phyloP scores from a whole-genome alignment of 2,888 invertebrate species.

The Mimachlamys varia region DNA sequence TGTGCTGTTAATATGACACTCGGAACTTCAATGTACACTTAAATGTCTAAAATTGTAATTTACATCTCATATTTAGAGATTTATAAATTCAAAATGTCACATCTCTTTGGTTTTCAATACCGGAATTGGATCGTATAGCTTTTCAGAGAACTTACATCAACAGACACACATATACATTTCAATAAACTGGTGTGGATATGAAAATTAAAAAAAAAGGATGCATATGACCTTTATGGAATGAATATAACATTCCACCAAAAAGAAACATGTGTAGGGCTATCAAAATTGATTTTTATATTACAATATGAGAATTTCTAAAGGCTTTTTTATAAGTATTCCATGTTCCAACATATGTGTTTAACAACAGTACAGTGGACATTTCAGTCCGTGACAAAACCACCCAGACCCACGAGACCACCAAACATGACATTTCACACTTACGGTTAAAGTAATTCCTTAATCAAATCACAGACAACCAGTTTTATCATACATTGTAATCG shows the following conservation, averaged over 20 bases:
- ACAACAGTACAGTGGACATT: too few species aligned
- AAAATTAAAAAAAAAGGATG: too few species aligned
- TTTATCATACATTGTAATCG: neutral
- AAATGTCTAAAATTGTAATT: neutral
- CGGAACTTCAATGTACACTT: neutral
- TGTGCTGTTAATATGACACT: neutral
- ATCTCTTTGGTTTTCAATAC: neutral
- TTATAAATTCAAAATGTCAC: neutral
- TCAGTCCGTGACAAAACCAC: too few species aligned
- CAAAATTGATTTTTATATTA: too few species aligned
- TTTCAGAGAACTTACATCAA: neutral
- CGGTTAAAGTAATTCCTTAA: neutral
- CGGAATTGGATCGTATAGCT: neutral
- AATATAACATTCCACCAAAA: too few species aligned
- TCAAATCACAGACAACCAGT: neutral
- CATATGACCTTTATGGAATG: too few species aligned
- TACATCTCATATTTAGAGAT: neutral
- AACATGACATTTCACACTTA: neutral
- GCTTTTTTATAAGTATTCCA: too few species aligned
- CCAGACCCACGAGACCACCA: neutral
- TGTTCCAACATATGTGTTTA: too few species aligned
- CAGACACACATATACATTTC: neutral
- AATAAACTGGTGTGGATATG: neutral
- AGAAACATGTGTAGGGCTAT: too few species aligned
- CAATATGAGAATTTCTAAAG: too few species aligned